Base-by-base conservation (phyloP, 2,113 vertebrate species). In the Caranx ignobilis region DNA sequence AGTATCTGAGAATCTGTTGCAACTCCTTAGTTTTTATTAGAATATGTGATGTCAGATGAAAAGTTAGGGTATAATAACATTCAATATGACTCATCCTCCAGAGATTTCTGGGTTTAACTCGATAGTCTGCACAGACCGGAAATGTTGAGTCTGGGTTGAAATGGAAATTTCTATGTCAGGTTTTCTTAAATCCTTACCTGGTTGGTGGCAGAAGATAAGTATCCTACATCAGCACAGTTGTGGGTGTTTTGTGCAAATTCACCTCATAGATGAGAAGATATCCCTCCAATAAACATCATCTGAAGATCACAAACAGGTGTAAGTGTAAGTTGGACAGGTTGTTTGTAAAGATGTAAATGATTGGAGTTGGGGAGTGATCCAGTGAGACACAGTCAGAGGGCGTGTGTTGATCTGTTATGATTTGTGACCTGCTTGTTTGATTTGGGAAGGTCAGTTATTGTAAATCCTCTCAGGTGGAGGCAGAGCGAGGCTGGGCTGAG, bases 341-440 rank as follows among this genome's bases (percentile, higher is more conserved):
- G 6, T 1, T 9, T 56, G n/a, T 54, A 54, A 54, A 19, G 9
- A 54, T 21, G 50, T 63, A n/a, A 10, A 2, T 3, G 6, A 21
- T 3, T 41, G 21, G 39, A 2, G 34, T 54, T 13, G 21, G 3
- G 18, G 26, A 10, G 52, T 39, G 39, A 55, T 6, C 2, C 7
- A 16, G 7, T 1, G 26, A 26, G 26, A 26, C 26, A 26, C 5
- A 55, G 50, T 1, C 39, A 43, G 9, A n/a, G 31, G 57, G 59
- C 11, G 66, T 19, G 71, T 71, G 61, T 56, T 34, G 19, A 31
- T 60, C 6, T 39, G n/a, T 11, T 34, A 0, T 72, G 59, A 59
- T 70, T 55, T 52, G 32, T 85, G 15, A 66, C 19, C 11, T 26
- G 35, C 31, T 34, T 82, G 64, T 86, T 83, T 79, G 74, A 6